Evolutionary conservation across 2,888 invertebrate genomes (phyloP), one percentile per base, ranked within the genome.

Genomic region (Cheilosia soror): DNA sequence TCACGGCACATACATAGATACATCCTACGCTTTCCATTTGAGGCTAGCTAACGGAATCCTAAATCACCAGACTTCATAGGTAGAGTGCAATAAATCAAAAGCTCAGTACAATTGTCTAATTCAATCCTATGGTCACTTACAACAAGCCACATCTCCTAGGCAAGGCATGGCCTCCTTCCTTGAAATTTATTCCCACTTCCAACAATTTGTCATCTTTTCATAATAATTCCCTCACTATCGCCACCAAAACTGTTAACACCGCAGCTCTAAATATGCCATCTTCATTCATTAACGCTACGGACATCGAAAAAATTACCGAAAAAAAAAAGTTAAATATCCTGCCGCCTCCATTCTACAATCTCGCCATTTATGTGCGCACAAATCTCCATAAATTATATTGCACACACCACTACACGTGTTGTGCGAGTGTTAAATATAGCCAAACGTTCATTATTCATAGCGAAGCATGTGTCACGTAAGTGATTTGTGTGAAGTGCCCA

Each of bases 401-500:
- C 71, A 68, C 58, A 69, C 71, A 81, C 81, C 76, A 81, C 76
- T 72, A 85, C 81, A 81, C 66, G 68, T 81, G 81, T 85, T 72
- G 55, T 72, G 42, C 65, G 71, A 76, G 85, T 77, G 71, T 85
- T 81, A 72, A 76, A 81, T 85, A 81, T 72, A 62, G 44, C 76
- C 66, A 62, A 85, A 63, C 72, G 85, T 85, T 85, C 85, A 85
- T 85, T 85, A 85, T 85, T 85, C 85, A 85, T 85, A 85, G 81
- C 51, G 57, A 49, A 81, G 85, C 85, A 81, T 85, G 85, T 85
- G 85, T 85, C 85, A 85, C 85, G 85, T 85, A 81, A 85, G 85
- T 85, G 85, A 85, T 85, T 85, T 85, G 85, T 85, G 81, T 85
- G 85, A 81, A 85, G 76, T 85, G 85, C 85, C 85, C 77, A 77